Base-by-base conservation (phyloP, 64 coral and sea anemone genomes). In the Montipora cactus region DNA sequence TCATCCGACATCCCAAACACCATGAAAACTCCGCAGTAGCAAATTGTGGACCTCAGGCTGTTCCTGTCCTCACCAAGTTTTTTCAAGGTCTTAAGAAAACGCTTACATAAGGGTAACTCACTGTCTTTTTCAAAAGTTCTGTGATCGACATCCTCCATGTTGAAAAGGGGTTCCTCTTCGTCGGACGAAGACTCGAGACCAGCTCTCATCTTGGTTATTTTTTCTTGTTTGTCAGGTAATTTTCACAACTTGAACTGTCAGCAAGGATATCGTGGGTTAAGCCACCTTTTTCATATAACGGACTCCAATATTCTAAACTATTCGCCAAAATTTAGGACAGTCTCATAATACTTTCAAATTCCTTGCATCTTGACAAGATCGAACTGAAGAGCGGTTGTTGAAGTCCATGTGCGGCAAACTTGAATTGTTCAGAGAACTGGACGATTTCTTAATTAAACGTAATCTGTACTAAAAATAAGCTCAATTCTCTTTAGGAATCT, bases 1-100 rank as follows among this genome's bases (percentile, higher is more conserved):
- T 98, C 96, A 80, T 98, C 96, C 21, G 96, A 98, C 96, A 98
- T 98, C 14, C 96, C 96, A 85, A 98, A 98, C 47, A 98, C 96
- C 96, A 95, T 95, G 72, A 98, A 98, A 0, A 98, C 96, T 67
- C 96, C 96, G n/a, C 96, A 98, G 57, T 95, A 98, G 21, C 96
- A 98, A 1, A 98, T 71, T 16, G 96, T 95, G 22, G 92, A 89
- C 75, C 95, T 91, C 3, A 98, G 83, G 28, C 81, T 98, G 57
- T 91, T 91, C 44, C 76, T 74, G 13, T 88, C 87, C n/a, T 98
- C 93, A 8, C 93, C 96, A 2, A 86, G 82, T 72, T 86, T 86
- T 86, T 86, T 86, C 82, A 86, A 4, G 8, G 82, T 72, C 14
- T 92, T 70, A 49, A 91, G 74, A 46, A 89, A 78, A 14, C 88